A percentile compares a stretch with the other conserved stretches of the same genome.
phyloP scores from a whole-genome alignment of 2,797 vertebrate genomes.

The Notamacropus eugenii region DNA sequence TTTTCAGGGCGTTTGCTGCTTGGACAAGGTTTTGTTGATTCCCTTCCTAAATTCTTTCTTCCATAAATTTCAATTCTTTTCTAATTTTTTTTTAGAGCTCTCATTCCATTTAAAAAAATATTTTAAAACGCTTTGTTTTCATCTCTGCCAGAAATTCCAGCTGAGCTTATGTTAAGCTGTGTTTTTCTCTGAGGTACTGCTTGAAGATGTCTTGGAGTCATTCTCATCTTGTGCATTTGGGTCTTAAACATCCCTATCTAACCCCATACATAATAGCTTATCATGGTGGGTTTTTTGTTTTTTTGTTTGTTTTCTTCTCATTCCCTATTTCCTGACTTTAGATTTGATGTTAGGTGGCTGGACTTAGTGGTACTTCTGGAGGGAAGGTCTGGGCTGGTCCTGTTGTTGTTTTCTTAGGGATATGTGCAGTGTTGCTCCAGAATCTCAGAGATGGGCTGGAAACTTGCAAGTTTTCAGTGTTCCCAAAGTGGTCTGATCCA shows the following conservation, averaged over 20 bases:
- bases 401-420: not conserved
- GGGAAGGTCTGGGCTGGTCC: not conserved
- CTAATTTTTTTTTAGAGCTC: not conserved
- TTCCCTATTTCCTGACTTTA: not conserved
- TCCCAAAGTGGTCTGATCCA: not conserved
- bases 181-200: not conserved
- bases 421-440: not conserved
- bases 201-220: not conserved
- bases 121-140: not conserved
- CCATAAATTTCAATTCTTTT: not conserved
- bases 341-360: not conserved
- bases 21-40: not conserved
- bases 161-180: not conserved
- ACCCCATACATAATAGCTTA: not conserved
- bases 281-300: not conserved
- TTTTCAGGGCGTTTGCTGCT: not conserved
- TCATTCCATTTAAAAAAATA: not conserved
- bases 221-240: not conserved
- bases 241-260: not conserved
- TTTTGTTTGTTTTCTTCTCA: not conserved
- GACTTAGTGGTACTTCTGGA: not conserved
- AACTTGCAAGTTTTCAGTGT: not conserved
- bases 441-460: not conserved
- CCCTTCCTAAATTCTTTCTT: not conserved
- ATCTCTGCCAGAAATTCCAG: not conserved